These are phyloP conservation scores for Lamellibrachia satsuma DNA, from an alignment of 2,888 invertebrate species.

Conservation along the genomic window DNA sequence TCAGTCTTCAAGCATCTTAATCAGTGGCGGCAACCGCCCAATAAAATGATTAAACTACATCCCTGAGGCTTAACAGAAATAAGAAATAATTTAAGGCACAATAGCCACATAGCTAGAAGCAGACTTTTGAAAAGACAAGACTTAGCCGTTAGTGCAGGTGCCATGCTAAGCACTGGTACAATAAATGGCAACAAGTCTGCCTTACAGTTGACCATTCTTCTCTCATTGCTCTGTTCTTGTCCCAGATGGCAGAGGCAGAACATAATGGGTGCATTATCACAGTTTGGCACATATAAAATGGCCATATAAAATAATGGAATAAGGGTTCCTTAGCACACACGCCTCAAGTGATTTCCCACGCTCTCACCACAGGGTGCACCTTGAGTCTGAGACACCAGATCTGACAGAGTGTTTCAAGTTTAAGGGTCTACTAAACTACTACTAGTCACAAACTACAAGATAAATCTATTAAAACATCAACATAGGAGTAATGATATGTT, in stretches of 20 bases:
- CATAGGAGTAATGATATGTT: not conserved
- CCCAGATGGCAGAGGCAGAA: not conserved
- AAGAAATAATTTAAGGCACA: not conserved
- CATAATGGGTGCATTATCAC: not conserved
- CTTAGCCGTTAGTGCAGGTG: not conserved
- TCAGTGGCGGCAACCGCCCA: not conserved
- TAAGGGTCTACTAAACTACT: not conserved
- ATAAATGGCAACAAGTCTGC: not conserved
- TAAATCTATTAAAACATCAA: not conserved
- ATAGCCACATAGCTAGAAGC: not conserved
- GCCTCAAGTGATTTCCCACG: not conserved
- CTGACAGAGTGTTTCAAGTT: not conserved
- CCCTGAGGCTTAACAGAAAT: not conserved
- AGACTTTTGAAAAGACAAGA: not conserved
- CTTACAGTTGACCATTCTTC: not conserved
- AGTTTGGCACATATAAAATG: constrained; percentile 1
- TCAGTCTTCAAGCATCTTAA: not conserved
- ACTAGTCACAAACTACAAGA: not conserved
- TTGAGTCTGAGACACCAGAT: not conserved
- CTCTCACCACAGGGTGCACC: not conserved
- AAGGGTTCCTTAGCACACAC: not conserved
- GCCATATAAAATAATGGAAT: constrained; percentile 17
- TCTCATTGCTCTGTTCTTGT: not conserved
- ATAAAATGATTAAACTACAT: constrained; percentile 6
- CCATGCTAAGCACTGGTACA: not conserved